Conservation (phyloP, 30 jellyfish, hydroid and myxozoan species). For the Nemopilema nomurai region DNA sequence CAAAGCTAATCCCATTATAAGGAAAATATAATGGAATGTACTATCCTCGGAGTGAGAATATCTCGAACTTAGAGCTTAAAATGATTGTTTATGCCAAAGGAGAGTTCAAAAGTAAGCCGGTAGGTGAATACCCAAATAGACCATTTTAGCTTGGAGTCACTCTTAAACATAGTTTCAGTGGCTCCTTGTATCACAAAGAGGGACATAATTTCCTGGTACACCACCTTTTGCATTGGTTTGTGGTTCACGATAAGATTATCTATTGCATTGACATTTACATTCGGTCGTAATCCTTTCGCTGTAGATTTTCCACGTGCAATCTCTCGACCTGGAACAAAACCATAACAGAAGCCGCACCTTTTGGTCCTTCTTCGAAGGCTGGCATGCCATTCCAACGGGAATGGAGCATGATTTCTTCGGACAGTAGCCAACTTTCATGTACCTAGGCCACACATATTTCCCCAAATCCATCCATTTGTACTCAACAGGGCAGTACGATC, state of each 20-base stretch:
- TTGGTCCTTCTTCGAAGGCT: slow-evolving; percentile 52
- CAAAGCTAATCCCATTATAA: no score
- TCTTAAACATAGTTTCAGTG: no score
- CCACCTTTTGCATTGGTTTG: no score
- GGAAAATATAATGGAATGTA: no score
- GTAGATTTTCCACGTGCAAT: slow-evolving; percentile 55
- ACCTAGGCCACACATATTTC: slow-evolving; percentile 75
- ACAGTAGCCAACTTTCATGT: slow-evolving; percentile 67
- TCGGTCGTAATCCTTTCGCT: slow-evolving; percentile 46
- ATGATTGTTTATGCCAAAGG: no score
- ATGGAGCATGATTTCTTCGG: slow-evolving; percentile 59
- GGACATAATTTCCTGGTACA: no score
- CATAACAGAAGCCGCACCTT: slow-evolving; percentile 56
- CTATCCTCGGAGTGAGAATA: no score
- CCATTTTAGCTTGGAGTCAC: no score
- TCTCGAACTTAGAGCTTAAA: no score
- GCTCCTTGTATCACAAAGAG: no score
- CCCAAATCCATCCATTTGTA: slow-evolving; percentile 77
- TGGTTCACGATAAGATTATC: background rate
- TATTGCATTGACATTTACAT: slow-evolving; percentile 41
- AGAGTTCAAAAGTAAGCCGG: no score
- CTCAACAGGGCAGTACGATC: slow-evolving; percentile 74
- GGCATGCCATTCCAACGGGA: slow-evolving; percentile 75
- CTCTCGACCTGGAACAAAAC: slow-evolving; percentile 42
- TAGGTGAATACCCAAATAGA: no score